A percentile compares a stretch with the other conserved stretches of the same genome.
phyloP scores from a whole-genome alignment of 2,797 vertebrate species.

The Eurystomus glaucurus region DNA sequence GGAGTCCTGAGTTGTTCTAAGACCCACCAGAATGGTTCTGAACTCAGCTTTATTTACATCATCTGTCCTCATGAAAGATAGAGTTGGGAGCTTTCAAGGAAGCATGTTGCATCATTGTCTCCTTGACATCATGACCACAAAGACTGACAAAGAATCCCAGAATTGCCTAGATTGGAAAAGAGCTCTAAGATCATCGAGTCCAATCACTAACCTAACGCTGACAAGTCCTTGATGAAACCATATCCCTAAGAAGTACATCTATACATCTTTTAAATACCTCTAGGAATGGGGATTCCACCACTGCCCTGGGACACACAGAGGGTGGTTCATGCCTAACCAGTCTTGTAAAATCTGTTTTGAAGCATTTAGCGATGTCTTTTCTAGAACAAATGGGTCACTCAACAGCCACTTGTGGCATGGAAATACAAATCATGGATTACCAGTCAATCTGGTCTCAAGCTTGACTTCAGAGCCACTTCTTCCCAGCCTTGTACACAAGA shows the following conservation, averaged over 20 bases:
- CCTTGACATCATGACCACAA: background rate
- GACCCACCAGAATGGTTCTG: background rate
- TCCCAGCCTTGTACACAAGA: background rate
- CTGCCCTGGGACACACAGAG: too few relatives aligned
- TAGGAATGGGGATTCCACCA: too few relatives aligned
- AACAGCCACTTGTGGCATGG: background rate
- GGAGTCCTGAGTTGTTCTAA: background rate
- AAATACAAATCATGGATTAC: background rate
- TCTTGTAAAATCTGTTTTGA: slow-evolving; percentile 9
- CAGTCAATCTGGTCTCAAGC: background rate
- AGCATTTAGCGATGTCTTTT: background rate
- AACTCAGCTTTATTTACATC: background rate
- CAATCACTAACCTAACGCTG: too few relatives aligned
- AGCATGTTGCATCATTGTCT: background rate
- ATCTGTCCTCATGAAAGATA: background rate
- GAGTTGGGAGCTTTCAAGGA: background rate
- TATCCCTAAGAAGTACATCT: too few relatives aligned
- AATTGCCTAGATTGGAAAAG: too few relatives aligned
- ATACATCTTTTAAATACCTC: too few relatives aligned
- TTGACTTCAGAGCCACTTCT: background rate
- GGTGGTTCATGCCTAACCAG: background rate
- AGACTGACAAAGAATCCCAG: background rate
- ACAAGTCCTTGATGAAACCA: too few relatives aligned
- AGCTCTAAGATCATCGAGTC: too few relatives aligned
- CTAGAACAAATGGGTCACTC: background rate